A percentile compares a stretch with the other conserved stretches of the same genome.
Evolutionary conservation across 2,113 vertebrate genomes (phyloP).

Genomic region (Stigmatopora nigra): DNA sequence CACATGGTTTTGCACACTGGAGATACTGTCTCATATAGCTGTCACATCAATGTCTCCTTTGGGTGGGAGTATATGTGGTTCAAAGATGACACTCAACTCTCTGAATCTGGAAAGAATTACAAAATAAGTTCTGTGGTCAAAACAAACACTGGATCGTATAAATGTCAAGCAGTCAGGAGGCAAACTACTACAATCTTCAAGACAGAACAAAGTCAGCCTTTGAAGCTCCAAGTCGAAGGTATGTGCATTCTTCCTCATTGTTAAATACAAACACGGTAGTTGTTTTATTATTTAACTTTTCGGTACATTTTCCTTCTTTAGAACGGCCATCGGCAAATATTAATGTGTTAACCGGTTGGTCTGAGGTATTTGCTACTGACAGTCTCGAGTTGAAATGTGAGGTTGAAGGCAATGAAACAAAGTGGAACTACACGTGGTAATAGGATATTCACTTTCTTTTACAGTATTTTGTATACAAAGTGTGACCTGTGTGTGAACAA

Average conservation of each 20-base stretch:
- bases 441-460: not conserved
- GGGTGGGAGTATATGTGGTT: slow-evolving; percentile 53
- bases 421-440: slow-evolving; percentile 68
- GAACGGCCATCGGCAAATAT: slow-evolving; percentile 48
- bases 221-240: slow-evolving; percentile 11
- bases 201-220: not conserved
- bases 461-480: not conserved
- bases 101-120: rapidly evolving
- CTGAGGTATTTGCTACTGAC: slow-evolving; percentile 60
- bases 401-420: slow-evolving; percentile 8
- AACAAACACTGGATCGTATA: slow-evolving; percentile 33
- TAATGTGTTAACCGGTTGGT: slow-evolving; percentile 54
- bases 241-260: not conserved
- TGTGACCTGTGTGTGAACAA: not conserved
- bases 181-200: not conserved
- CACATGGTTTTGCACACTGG: slow-evolving; percentile 28
- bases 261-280: not conserved
- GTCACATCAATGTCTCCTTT: slow-evolving; percentile 42
- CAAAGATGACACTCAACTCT: rapidly evolving
- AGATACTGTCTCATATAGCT: slow-evolving; percentile 38
- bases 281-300: not conserved
- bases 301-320: slow-evolving; percentile 22
- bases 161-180: slow-evolving; percentile 26
- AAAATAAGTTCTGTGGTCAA: slow-evolving; percentile 6
- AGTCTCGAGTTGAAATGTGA: slow-evolving; percentile 56